Percentiles rank a stretch among this genome's conserved stretches.
These are phyloP conservation scores for Euwallacea similis DNA, from an alignment of 1,140 invertebrate genomes.

Conservation along the genomic window DNA sequence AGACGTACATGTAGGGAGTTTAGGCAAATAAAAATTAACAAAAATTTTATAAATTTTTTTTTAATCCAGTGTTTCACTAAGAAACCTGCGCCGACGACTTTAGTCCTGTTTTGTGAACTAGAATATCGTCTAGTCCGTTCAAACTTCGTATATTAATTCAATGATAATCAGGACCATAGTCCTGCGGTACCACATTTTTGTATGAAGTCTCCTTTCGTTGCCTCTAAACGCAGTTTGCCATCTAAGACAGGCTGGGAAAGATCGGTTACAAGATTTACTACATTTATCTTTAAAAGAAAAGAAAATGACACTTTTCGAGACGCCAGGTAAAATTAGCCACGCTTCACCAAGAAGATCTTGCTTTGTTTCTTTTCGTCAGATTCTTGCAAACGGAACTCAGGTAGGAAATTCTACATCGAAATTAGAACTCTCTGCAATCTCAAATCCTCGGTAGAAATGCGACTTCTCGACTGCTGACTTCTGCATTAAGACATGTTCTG, in stretches of 20 bases:
- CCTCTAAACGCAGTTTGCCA: neutral
- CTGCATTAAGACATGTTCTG: neutral
- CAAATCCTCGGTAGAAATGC: neutral
- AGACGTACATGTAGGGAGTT: too few relatives aligned
- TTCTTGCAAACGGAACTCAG: neutral
- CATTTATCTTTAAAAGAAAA: neutral
- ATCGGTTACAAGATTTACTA: neutral
- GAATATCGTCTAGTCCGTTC: too few relatives aligned
- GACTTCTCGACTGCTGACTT: neutral
- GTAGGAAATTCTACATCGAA: neutral
- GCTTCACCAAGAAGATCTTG: neutral
- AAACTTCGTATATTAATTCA: too few relatives aligned
- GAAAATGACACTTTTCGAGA: slow-evolving; percentile 1
- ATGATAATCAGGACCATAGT: too few relatives aligned
- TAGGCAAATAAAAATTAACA: too few relatives aligned
- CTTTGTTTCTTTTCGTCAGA: neutral
- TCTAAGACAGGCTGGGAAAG: neutral
- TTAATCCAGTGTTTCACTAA: too few relatives aligned
- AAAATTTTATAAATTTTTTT: too few relatives aligned
- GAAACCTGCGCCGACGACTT: too few relatives aligned
- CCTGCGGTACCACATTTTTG: too few relatives aligned
- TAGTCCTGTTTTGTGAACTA: too few relatives aligned
- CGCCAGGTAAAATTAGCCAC: slow-evolving; percentile 11
- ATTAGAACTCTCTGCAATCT: neutral
- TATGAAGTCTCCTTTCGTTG: neutral